Base-by-base conservation (phyloP, 2,797 vertebrate species). In the Amniataba percoides region DNA sequence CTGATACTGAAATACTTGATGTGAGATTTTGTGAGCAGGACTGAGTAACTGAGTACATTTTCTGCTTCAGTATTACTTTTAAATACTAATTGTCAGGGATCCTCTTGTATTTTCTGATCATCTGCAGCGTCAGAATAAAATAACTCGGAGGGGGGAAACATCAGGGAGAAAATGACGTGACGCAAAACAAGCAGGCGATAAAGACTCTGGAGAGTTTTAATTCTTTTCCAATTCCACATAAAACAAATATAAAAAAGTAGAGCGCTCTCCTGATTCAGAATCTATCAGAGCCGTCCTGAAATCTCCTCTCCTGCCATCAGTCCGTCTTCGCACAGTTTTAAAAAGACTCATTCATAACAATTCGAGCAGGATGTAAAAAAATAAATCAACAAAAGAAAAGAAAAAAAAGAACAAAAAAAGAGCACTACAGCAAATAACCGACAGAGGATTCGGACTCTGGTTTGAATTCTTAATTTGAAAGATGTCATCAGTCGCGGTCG, bases 221-320 rank as follows among this genome's bases (percentile, higher is more conserved):
- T 94, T 51, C 68, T 71, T 92, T 88, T 57, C 83, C 83, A 89
- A 87, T 89, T 91, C 81, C 84, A 94, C 93, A 90, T 93, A 92
- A 93, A 94, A 94, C 88, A 90, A 91, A 94, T 93, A 89, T 93
- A 94, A 95, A 94, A 91, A 93, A 92, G 87, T 84, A 85, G 85
- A 88, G 64, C n/a, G 46, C 78, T 89, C 85, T 87, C 70, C 65
- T 6, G 81, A 83, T 85, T 88, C 73, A 75, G 46, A 72, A 58
- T 76, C 60, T 13, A 15, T 65, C 66, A n/a, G 46, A 86, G 75
- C 78, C 34, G 27, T 86, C 74, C 63, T 71, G 79, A 86, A 70
- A 40, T 39, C 42, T 51, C 45, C 60, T 43, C 19, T 60, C 59
- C 78, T 62, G 2, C 25, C 31, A n/a, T 64, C 51, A 0, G 23